These are phyloP conservation scores for Anoplopoma fimbria DNA, from an alignment of 2,113 vertebrate genomes.

Conservation along the genomic window DNA sequence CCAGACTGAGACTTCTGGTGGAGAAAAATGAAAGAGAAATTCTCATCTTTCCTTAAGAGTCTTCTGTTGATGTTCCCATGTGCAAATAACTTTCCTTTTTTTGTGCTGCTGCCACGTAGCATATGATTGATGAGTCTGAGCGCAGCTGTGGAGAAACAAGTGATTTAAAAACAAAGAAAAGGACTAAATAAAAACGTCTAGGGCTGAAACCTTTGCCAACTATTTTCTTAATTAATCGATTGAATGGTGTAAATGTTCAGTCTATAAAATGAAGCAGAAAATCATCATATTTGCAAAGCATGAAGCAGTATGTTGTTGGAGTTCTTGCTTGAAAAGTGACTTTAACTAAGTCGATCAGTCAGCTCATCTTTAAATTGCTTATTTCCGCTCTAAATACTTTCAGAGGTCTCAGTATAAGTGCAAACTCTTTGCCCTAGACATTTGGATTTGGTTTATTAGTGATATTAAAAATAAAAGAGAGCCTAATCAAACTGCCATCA, in stretches of 20 bases:
- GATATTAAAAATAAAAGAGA: constrained; percentile 19
- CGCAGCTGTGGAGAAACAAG: not conserved
- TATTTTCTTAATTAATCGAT: not conserved
- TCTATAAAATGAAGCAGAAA: too few species aligned
- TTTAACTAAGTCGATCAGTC: not conserved
- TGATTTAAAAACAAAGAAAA: not conserved
- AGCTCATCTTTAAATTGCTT: not conserved
- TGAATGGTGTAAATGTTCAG: not conserved
- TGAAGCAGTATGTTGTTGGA: too few species aligned
- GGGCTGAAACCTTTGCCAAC: not conserved
- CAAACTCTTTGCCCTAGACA: not conserved
- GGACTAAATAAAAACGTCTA: too few species aligned
- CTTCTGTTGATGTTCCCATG: not conserved
- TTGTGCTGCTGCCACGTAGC: not conserved
- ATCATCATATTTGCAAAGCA: not conserved
- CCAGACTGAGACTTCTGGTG: not conserved
- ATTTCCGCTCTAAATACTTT: not conserved
- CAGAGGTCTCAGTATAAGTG: not conserved
- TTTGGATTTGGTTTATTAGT: constrained; percentile 27
- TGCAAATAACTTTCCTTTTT: not conserved
- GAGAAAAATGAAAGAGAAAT: not conserved
- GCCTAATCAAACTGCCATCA: constrained; percentile 44
- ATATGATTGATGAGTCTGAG: not conserved
- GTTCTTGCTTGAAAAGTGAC: not conserved
- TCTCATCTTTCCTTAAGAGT: not conserved